Evolutionary conservation across 2,113 vertebrate species (phyloP).

Genomic region (Leucosticte australis): DNA sequence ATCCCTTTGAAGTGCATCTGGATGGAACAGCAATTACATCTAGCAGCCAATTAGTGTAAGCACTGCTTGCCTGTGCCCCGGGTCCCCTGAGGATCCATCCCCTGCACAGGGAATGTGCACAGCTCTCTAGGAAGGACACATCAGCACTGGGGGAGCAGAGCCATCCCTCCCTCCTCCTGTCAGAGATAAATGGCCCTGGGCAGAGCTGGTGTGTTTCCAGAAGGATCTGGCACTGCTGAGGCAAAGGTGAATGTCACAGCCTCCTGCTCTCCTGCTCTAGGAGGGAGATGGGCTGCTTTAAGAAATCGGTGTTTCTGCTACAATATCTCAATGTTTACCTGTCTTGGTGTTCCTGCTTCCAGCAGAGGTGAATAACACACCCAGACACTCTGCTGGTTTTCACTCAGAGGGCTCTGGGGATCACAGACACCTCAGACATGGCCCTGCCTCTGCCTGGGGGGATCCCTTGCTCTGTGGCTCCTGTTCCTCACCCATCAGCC

Average conservation of each 20-base stretch:
- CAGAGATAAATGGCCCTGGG: neutral
- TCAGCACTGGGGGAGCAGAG: neutral
- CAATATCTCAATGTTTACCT: neutral
- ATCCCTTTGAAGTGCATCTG: constrained; percentile 26
- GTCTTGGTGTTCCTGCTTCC: neutral
- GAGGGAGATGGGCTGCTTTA: neutral
- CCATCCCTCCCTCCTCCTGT: neutral
- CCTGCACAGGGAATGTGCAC: neutral
- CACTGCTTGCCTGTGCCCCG: neutral
- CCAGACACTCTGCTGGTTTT: neutral
- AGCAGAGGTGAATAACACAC: neutral
- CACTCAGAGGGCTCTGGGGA: neutral
- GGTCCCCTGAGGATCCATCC: neutral
- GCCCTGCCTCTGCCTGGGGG: neutral
- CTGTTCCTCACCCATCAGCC: neutral
- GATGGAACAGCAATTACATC: constrained; percentile 16
- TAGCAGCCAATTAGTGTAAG: constrained; percentile 8
- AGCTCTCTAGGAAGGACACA: constrained; percentile 23
- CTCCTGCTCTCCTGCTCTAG: neutral
- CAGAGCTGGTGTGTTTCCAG: neutral
- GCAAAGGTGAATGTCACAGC: neutral
- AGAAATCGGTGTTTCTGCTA: neutral
- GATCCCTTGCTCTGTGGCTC: neutral
- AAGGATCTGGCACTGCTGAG: neutral
- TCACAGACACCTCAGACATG: neutral